Evolutionary conservation across 2,797 vertebrate genomes (phyloP).

Genomic region (Diglossa cyanea): DNA sequence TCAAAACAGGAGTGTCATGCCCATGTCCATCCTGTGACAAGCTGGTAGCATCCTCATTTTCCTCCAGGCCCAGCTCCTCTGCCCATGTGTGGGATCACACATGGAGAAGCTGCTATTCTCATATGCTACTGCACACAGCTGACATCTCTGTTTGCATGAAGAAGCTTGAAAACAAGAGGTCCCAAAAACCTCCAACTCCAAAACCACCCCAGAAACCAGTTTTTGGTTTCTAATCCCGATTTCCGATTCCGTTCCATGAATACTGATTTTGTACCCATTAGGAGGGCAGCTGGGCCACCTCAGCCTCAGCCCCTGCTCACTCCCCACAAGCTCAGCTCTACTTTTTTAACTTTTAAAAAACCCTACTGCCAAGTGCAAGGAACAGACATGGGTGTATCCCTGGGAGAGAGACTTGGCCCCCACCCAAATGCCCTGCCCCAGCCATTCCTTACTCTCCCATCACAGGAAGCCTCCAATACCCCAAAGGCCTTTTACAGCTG

Average conservation of each 20-base stretch:
- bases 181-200: neutral
- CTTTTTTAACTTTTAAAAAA: neutral
- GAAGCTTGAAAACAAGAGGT: neutral
- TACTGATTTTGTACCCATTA: neutral
- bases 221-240: neutral
- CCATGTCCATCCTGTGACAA: fast-evolving
- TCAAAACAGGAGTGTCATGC: neutral
- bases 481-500: neutral
- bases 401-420: neutral
- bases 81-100: neutral
- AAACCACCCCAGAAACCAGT: neutral
- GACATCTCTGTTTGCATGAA: neutral
- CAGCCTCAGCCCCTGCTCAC: neutral
- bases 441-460: fast-evolving
- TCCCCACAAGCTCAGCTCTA: neutral
- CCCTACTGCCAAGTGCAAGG: neutral
- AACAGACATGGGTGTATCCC: fast-evolving
- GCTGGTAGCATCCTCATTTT: neutral
- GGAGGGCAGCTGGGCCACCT: neutral
- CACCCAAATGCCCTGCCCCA: neutral
- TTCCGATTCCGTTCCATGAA: neutral
- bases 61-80: neutral
- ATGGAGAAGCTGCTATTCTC: neutral
- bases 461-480: neutral
- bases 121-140: neutral